These are phyloP conservation scores for Oxygymnocypris stewartii DNA, from an alignment of 2,113 vertebrate species.

Conservation along the genomic window DNA sequence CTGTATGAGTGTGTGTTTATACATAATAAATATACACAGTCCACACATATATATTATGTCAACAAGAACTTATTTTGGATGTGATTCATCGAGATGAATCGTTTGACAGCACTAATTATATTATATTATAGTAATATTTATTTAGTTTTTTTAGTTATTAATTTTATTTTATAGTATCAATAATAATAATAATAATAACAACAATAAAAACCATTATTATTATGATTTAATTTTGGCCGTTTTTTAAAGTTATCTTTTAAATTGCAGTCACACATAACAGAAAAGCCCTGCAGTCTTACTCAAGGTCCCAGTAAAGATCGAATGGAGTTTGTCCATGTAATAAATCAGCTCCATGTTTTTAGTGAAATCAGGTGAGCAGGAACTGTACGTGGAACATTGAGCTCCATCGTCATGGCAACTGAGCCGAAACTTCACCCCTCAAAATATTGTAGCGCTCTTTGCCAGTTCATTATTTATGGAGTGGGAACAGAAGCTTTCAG, in stretches of 20 bases:
- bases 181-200: too few relatives aligned
- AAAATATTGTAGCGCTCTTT: neutral
- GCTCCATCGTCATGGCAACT: neutral
- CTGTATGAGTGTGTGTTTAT: too few relatives aligned
- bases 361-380: neutral
- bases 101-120: too few relatives aligned
- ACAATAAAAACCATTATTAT: too few relatives aligned
- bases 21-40: too few relatives aligned
- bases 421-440: neutral
- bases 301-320: neutral
- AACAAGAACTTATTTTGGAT: too few relatives aligned
- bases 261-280: neutral
- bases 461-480: conserved; percentile 5
- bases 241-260: neutral
- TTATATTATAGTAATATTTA: too few relatives aligned
- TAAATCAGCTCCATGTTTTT: neutral
- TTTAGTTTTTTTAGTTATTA: too few relatives aligned
- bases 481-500: neutral
- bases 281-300: neutral
- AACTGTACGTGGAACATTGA: neutral
- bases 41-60: too few relatives aligned
- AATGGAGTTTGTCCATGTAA: neutral
- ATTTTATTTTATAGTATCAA: too few relatives aligned
- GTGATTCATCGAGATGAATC: too few relatives aligned
- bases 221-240: neutral